Conservation (phyloP, 2,888 invertebrate species). For the Standfussiana lucernea region DNA sequence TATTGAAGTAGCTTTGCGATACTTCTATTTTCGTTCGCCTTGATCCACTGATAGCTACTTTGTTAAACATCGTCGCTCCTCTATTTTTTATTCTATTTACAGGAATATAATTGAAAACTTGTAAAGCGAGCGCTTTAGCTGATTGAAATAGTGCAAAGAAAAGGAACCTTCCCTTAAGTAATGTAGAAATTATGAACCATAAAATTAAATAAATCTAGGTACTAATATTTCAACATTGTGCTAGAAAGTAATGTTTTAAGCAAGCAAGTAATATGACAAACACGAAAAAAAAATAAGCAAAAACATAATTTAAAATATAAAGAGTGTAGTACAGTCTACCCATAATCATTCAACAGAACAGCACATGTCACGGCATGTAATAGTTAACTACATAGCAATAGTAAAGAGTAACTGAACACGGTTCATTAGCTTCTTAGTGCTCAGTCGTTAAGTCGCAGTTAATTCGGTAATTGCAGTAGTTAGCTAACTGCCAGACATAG, state of each 20-base stretch:
- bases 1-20: too few relatives aligned
- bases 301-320: background rate
- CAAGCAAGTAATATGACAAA: background rate
- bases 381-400: constrained; percentile 11
- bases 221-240: background rate
- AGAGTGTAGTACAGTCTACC: background rate
- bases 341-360: constrained; percentile 41
- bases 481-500: constrained; percentile 13
- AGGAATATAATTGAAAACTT: background rate
- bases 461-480: constrained; percentile 60
- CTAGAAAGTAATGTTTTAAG: background rate
- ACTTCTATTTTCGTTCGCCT: too few relatives aligned
- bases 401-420: constrained; percentile 15
- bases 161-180: background rate
- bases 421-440: constrained; percentile 44
- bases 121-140: background rate
- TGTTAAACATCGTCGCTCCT: background rate
- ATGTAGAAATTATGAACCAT: constrained; percentile 1
- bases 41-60: too few relatives aligned
- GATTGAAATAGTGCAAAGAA: background rate
- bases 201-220: background rate
- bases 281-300: constrained; percentile 3
- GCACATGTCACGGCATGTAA: constrained; percentile 13
- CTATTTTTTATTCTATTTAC: background rate
- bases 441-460: constrained; percentile 49